Base-by-base conservation (phyloP, 53 echinoderm and acorn worm species). In the Glandiceps talaboti region DNA sequence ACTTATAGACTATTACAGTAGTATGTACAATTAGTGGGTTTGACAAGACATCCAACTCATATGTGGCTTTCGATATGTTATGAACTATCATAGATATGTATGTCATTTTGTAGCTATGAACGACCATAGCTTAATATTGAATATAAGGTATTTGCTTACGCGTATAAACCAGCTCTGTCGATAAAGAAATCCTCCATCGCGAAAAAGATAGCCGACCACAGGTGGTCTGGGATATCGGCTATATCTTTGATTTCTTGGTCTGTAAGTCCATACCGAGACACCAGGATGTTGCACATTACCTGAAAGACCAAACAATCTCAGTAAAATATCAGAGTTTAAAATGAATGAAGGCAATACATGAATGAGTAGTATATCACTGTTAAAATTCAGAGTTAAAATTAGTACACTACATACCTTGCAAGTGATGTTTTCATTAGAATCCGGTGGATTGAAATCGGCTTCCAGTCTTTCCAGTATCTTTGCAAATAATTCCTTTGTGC, bases 241-340 rank as follows among this genome's bases (percentile, higher is more conserved):
- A 93, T 85, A 0, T 29, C 76, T 80, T 93, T 93, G 32, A 93
- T 85, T 74, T 93, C 93, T 0, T 81, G 78, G 77, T 90, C 93
- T 0, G 93, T 86, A 0, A 93, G 73, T 32, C 93, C 90, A 30
- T 83, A 87, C 32, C 82, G 88, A 31, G 90, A 85, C 27, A 85
- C 84, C 79, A 90, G 73, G 72, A 93, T 78, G 75, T 90, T 88
- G 33, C 90, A 93, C 90, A 93, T 90, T 32, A 93, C 88, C 93
- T 92, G 64, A 12, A 45, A 12, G 20, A 45, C 6, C 6, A 45
- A 45, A 6, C 6, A 45, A 45, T 12, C 6, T 20, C 64, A 45
- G 6, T 12, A 45, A 45, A 6, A 20, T 12, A 6, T 12, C 6
- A 45, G 6, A 45, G 64, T 20, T 45, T 12, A 45, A 20, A 12